Base-by-base conservation (phyloP, 2,888 invertebrate genomes). In the Augiades crinisus region DNA sequence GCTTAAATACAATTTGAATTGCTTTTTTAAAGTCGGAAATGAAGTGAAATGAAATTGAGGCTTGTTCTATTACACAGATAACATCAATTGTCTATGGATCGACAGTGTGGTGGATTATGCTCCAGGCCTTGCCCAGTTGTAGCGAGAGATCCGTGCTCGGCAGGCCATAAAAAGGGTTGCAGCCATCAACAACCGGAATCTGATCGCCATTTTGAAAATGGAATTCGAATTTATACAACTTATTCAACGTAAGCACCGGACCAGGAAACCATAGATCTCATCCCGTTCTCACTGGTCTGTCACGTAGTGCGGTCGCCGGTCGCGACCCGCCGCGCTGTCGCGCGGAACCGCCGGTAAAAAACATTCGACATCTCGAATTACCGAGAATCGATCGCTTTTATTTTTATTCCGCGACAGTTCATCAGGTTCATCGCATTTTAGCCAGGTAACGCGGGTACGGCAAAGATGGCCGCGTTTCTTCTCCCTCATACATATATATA, bases 341-440 rank as follows among this genome's bases (percentile, higher is more conserved):
- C 70, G 75, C 72, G 77, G 77, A 78, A 78, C 81, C 69, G 63
- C 59, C 65, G 53, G 54, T 58, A 68, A 72, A 72, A 71, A 66
- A 76, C 65, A 61, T 59, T 66, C 70, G 68, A 70, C 70, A 73
- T 76, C 78, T 81, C 78, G 64, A 70, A 78, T 82, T 82, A 81
- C 81, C 68, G 60, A 61, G 60, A 61, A 50, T 24, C 43, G 43
- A 50, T 43, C 55, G 54, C 58, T 70, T 72, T 70, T 78, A 74
- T 72, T 75, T 78, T 77, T 75, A 72, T 75, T 72, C 67, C 54
- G 62, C 70, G 68, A 77, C 68, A 75, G 75, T 74, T 76, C 72
- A 75, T 73, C 75, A 73, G 72, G 68, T 70, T 68, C 70, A 61
- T 69, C 60, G 55, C 37, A 43, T 50, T 43, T 50, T 50, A 49